These are phyloP conservation scores for Mesoclemmys tuberculata DNA, from an alignment of 2,113 vertebrate species.

Conservation along the genomic window DNA sequence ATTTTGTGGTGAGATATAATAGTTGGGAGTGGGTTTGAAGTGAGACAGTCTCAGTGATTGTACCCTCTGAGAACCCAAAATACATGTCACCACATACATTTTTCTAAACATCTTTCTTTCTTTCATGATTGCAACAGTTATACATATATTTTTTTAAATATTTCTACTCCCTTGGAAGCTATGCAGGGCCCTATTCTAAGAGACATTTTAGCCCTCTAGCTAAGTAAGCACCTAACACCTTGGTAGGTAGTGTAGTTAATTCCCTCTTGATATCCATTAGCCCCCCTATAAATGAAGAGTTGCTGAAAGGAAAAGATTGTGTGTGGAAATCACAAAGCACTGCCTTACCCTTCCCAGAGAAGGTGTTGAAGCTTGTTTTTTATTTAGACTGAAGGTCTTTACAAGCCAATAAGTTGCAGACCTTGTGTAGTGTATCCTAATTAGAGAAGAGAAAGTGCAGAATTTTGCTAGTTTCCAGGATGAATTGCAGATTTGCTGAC, in stretches of 20 bases:
- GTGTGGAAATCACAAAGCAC: background rate
- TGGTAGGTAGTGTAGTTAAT: background rate
- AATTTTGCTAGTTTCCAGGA: constrained; percentile 46
- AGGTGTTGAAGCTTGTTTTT: background rate
- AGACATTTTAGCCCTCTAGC: background rate
- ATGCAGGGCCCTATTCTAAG: background rate
- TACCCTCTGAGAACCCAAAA: no score
- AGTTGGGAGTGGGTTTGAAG: background rate
- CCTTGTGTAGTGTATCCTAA: constrained; percentile 14
- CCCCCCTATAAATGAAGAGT: background rate
- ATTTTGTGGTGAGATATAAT: background rate
- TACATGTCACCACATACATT: no score
- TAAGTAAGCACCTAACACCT: background rate
- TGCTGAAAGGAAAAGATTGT: background rate
- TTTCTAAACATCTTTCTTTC: no score
- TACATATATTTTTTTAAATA: no score
- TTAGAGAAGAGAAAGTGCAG: constrained; percentile 30
- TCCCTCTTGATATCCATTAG: background rate
- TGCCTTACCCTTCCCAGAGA: background rate
- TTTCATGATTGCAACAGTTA: no score
- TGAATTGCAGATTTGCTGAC: constrained; percentile 11
- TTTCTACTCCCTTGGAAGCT: no score
- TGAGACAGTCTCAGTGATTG: no score
- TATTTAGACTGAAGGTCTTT: background rate
- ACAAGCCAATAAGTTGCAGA: constrained; percentile 28